Evolutionary conservation across 2,113 vertebrate species (phyloP), one percentile per base, ranked within the genome.

Genomic region (Peromyscus leucopus): DNA sequence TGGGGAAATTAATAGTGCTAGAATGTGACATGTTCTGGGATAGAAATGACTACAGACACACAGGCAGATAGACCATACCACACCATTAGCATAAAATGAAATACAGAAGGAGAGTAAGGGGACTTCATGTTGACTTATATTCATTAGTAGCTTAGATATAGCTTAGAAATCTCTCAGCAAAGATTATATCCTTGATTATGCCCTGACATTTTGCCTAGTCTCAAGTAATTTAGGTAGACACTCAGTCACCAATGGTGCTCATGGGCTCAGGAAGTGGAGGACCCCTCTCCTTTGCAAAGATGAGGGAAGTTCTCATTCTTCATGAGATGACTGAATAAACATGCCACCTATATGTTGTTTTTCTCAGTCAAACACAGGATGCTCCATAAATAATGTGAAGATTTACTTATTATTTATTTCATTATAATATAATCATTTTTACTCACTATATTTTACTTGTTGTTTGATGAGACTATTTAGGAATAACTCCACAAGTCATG

Each of bases 21-120:
- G 39, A 76, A 86, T 33, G 16, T 94, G 48, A 10, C 55, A 96
- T 79, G 75, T 87, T 63, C 51, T 91, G 78, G 89, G 67, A 19
- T 0, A 74, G 55, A 91, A 93, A 79, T 51, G 5, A 79, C 33
- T 57, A 2, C 22, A 74, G 31, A 26, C 4, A 15, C 19, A 19
- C 7, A 9, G 9, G 65, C 51, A 57, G 83, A 46, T 59, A 26
- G n/a, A 46, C 42, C 28, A 31, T 10, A 28, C 57, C 46, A 61
- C 26, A 28, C 67, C 26, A 75, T 94, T 89, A 82, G 33, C 6
- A 55, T 91, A 97, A 76, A 67, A 26, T 65, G 31, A 39, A 89
- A n/a, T 72, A 17, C 7, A 26, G 46, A 33, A 55, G 31, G 12
- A 55, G 12, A 71, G 22, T 55, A 55, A 17, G 46, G 10, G 6